Evolutionary conservation across 2,113 vertebrate genomes (phyloP).

Genomic region (Athene cunicularia): DNA sequence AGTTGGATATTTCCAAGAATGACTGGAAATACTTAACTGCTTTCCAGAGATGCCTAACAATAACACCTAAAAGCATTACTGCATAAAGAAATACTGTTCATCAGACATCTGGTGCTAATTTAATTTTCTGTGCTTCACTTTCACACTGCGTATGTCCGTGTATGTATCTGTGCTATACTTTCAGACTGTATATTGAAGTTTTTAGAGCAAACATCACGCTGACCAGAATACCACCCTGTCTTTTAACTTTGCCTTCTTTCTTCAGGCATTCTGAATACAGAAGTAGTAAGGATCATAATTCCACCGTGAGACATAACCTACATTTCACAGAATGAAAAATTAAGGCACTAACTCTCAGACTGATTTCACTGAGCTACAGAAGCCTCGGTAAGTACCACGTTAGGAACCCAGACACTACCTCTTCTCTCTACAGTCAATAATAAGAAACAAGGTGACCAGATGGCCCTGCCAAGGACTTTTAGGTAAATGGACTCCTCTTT

Average conservation of each 20-base stretch:
- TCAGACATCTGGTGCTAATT: not conserved
- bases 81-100: not conserved
- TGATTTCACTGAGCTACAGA: not conserved
- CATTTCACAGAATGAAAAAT: constrained; percentile 8
- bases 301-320: not conserved
- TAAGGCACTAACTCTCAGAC: not conserved
- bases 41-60: not conserved
- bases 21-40: not conserved
- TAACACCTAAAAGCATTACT: not conserved
- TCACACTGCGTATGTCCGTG: not conserved
- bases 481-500: not conserved
- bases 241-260: not conserved
- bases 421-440: not conserved
- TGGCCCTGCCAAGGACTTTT: not conserved
- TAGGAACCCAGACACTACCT: not conserved
- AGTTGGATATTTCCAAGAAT: not conserved
- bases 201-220: not conserved
- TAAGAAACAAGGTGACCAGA: not conserved
- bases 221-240: not conserved
- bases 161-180: not conserved
- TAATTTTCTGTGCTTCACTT: not conserved
- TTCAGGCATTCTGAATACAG: not conserved
- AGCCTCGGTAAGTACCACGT: not conserved
- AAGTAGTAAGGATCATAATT: not conserved
- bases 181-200: not conserved